Evolutionary conservation across 2,888 invertebrate species (phyloP).

Genomic region (Eugnorisma glareosa): DNA sequence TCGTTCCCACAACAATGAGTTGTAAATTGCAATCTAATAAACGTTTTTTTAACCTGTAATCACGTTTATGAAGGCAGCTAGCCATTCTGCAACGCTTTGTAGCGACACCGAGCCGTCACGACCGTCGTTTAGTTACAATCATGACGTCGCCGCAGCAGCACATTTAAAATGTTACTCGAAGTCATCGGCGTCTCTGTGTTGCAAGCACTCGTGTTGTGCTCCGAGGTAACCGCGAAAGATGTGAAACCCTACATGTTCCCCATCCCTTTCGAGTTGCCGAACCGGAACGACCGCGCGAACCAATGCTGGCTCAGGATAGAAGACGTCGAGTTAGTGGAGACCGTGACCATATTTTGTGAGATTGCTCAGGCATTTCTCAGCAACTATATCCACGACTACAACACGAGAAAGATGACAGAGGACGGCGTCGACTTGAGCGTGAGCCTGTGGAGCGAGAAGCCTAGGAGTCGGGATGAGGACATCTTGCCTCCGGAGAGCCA

Average conservation of each 20-base stretch:
- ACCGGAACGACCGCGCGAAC: conserved; percentile 84
- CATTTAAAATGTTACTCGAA: conserved; percentile 87
- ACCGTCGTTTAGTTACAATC: conserved; percentile 83
- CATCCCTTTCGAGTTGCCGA: conserved; percentile 83
- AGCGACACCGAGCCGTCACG: conserved; percentile 76
- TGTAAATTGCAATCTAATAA: conserved; percentile 83
- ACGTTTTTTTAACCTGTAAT: conserved; percentile 82
- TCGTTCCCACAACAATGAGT: conserved; percentile 67
- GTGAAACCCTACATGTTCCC: conserved; percentile 79
- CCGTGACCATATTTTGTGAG: conserved; percentile 79
- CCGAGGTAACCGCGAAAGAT: conserved; percentile 68
- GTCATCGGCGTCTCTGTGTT: conserved; percentile 70
- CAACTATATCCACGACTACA: conserved; percentile 83
- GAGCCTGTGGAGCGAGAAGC: conserved; percentile 83
- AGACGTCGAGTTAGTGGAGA: conserved; percentile 83
- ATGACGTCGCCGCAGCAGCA: conserved; percentile 82
- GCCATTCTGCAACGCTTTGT: conserved; percentile 80
- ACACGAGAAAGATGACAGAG: conserved; percentile 82
- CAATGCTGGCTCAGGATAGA: conserved; percentile 87
- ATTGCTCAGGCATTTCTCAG: conserved; percentile 81
- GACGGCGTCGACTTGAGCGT: conserved; percentile 85
- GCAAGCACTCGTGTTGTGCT: conserved; percentile 66
- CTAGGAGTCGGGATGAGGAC: conserved; percentile 71
- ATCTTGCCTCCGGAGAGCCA: conserved; percentile 69
- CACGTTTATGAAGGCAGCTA: conserved; percentile 80